These are phyloP conservation scores for Rhinichthys osculus DNA, from an alignment of 2,797 vertebrate genomes.

Conservation along the genomic window DNA sequence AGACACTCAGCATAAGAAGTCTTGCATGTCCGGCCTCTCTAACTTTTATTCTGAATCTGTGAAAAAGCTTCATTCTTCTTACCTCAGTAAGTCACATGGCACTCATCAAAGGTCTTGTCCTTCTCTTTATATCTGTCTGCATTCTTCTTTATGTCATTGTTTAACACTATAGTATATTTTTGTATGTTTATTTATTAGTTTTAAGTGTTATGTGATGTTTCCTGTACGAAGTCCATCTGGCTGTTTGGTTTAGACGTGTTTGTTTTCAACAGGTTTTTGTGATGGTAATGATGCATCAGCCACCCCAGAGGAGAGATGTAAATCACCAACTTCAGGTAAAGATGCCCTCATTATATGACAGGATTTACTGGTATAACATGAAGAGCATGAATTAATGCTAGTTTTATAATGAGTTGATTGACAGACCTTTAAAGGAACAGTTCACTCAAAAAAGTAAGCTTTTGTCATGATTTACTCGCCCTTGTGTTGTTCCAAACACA, in stretches of 20 bases:
- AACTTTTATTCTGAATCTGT: conserved; percentile 91
- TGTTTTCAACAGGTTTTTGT: conserved; percentile 80
- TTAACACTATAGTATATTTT: conserved; percentile 14
- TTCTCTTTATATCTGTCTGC: conserved; percentile 33
- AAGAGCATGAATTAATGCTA: neutral
- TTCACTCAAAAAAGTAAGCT: neutral
- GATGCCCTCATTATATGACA: neutral
- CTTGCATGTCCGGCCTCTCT: conserved; percentile 95
- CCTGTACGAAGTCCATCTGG: neutral
- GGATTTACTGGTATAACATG: neutral
- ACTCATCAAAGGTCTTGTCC: conserved; percentile 54
- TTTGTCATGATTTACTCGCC: neutral
- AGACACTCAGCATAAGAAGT: conserved; percentile 88
- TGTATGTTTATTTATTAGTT: neutral
- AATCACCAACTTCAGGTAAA: conserved; percentile 96
- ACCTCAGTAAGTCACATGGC: conserved; percentile 90
- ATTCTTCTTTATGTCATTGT: conserved; percentile 41
- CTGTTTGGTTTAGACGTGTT: conserved; percentile 42
- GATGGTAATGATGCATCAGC: conserved; percentile 88
- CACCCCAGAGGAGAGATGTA: conserved; percentile 92
- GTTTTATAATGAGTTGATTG: conserved; percentile 12
- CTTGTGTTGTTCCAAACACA: neutral
- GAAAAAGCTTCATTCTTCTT: conserved; percentile 90
- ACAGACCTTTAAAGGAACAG: neutral
- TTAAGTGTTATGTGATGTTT: conserved; percentile 9